A percentile compares a stretch with the other conserved stretches of the same genome.
phyloP scores from a whole-genome alignment of 1,140 invertebrate genomes.

The Thaumetopoea pityocampa region DNA sequence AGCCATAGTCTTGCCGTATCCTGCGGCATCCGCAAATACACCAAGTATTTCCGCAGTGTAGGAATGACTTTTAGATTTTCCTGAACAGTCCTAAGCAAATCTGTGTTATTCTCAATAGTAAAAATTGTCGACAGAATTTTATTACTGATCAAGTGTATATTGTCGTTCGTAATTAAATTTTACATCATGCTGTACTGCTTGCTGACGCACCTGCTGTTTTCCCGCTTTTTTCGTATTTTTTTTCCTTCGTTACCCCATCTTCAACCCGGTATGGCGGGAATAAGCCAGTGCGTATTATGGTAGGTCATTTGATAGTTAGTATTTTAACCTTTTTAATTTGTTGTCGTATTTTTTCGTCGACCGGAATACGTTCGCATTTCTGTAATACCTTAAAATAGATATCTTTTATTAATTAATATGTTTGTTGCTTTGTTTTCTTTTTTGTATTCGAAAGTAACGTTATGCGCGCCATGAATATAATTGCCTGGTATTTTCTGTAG shows the following conservation, averaged over 20 bases:
- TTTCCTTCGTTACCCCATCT: conserved; percentile 42
- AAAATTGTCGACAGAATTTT: neutral
- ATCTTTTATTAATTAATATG: conserved; percentile 21
- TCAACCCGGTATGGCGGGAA: conserved; percentile 37
- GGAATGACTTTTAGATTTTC: too few relatives aligned
- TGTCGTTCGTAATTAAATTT: conserved; percentile 14
- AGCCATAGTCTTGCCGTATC: too few relatives aligned
- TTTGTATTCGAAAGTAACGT: neutral
- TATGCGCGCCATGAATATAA: too few relatives aligned
- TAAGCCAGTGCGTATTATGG: conserved; percentile 46
- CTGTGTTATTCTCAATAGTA: too few relatives aligned
- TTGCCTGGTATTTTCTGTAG: too few relatives aligned
- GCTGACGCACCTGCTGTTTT: conserved; percentile 41
- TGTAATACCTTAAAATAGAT: conserved; percentile 10
- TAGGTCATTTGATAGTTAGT: conserved; percentile 40
- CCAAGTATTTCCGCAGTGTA: too few relatives aligned
- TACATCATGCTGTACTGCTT: conserved; percentile 31
- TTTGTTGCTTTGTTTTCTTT: conserved; percentile 17
- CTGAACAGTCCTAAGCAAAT: too few relatives aligned
- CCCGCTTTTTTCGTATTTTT: conserved; percentile 15
- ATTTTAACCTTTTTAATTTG: conserved; percentile 22
- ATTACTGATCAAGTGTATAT: conserved; percentile 3
- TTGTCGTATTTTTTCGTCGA: conserved; percentile 18
- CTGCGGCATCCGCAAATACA: too few relatives aligned
- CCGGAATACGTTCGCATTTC: conserved; percentile 14